A percentile compares a stretch with the other conserved stretches of the same genome.
phyloP scores from a whole-genome alignment of 2,797 vertebrate genomes.

The Acipenser oxyrinchus region DNA sequence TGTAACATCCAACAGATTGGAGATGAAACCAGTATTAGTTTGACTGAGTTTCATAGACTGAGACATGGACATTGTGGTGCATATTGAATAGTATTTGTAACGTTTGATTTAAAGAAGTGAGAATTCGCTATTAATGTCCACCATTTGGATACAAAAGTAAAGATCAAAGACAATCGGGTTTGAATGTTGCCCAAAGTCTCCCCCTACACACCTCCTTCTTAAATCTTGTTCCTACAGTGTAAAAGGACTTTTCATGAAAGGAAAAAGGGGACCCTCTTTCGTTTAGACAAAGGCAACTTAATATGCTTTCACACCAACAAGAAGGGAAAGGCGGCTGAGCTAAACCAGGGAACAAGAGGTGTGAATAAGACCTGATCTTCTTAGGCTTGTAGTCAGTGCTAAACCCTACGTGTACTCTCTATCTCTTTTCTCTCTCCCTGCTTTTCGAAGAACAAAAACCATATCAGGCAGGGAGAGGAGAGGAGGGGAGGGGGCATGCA shows the following conservation, averaged over 20 bases:
- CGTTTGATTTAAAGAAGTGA: no score
- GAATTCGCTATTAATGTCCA: no score
- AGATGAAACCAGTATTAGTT: no score
- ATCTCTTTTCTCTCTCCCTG: slow-evolving; percentile 52
- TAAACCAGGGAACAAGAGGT: slow-evolving; percentile 72
- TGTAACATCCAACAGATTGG: no score
- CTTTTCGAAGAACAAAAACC: slow-evolving; percentile 59
- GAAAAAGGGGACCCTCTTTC: slow-evolving; percentile 63
- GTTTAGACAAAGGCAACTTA: slow-evolving; percentile 63
- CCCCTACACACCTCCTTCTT: no score
- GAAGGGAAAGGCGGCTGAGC: slow-evolving; percentile 34
- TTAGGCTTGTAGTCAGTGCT: slow-evolving; percentile 51
- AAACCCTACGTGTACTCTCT: slow-evolving; percentile 55
- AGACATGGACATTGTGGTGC: no score
- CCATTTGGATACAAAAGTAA: no score
- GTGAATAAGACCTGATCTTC: slow-evolving; percentile 69
- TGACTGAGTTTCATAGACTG: no score
- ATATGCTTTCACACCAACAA: slow-evolving; percentile 66
- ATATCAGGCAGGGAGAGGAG: slow-evolving; percentile 63
- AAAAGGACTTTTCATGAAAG: slow-evolving; percentile 42
- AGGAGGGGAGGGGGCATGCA: slow-evolving; percentile 40
- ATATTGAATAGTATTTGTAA: no score
- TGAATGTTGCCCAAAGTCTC: no score
- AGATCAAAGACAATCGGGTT: no score
- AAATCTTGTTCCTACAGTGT: no score